Evolutionary conservation across 2,113 vertebrate species (phyloP), one percentile per base, ranked within the genome.

Genomic region (Origma solitaria): DNA sequence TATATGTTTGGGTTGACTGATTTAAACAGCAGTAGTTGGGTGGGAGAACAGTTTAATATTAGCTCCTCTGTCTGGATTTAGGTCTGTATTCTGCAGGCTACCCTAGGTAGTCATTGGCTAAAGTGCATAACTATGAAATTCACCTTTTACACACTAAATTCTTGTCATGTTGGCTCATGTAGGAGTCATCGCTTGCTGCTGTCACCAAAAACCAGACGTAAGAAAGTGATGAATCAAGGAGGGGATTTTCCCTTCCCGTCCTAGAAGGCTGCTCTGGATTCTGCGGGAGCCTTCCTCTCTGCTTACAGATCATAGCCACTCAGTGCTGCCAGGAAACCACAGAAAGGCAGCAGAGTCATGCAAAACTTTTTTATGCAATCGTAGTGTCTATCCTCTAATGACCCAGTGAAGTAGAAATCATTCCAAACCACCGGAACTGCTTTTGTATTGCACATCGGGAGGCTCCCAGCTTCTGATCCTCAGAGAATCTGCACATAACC

Each of bases 341-440:
- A 91, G 87, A 90, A 95, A 96, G 90, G 92, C 90, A 95, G 94
- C 57, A 95, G 87, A 95, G 82, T 93, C 92, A 88, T 95, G 58
- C 71, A 92, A 87, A 94, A 64, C 11, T 18, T 31, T 51, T 72
- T 88, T 49, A 42, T 65, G 54, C 5, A 11, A 70, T 95, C 71
- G 12, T 50, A 83, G 9, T 37, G 42, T 81, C 90, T 97, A 33
- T 86, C 71, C 47, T 80, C 86, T 51, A 83, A 73, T 40, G 76
- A 60, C 49, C 47, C 53, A 86, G n/a, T 0, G 5, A 38, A 75
- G 37, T 17, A 53, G 65, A 71, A 85, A 71, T 70, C 0, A 0
- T 62, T 95, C 69, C 75, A 93, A 94, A 61, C 71, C 78, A 50
- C 73, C 0, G 4, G 79, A 94, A 83, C 30, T 68, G 33, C 58